Conservation (phyloP, 2,113 vertebrate genomes). For the Spizaetus ornatus region DNA sequence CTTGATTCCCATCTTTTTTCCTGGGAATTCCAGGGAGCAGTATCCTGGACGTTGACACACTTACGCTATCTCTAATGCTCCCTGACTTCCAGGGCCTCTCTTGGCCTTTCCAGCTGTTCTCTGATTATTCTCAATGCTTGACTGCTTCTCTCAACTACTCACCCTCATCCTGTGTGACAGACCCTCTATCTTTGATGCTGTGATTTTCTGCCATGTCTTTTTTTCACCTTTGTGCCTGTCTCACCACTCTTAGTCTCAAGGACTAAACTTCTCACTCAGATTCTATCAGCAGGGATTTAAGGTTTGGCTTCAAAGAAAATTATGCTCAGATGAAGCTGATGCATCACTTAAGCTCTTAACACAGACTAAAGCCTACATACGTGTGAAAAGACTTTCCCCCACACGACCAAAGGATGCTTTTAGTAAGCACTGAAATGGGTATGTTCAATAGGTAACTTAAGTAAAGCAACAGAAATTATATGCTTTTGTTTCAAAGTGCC, state of each 20-base stretch:
- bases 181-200: background rate
- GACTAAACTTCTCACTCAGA: background rate
- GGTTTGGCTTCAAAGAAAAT: constrained; percentile 25
- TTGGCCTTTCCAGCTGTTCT: background rate
- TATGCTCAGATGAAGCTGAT: background rate
- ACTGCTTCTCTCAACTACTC: background rate
- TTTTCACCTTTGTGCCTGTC: constrained; percentile 27
- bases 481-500: background rate
- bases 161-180: background rate
- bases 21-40: background rate
- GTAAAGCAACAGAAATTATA: background rate
- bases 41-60: background rate
- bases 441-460: background rate
- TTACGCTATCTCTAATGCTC: background rate
- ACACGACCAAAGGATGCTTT: background rate
- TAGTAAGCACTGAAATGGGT: background rate
- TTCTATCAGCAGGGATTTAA: constrained; percentile 17
- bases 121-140: background rate
- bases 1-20: background rate
- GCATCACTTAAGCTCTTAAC: background rate
- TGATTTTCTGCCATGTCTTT: constrained; percentile 9
- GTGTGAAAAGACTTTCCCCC: background rate
- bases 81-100: background rate
- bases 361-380: background rate
- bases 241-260: background rate